Conservation (phyloP, 2,797 vertebrate genomes). For the Aselliscus stoliczkanus region DNA sequence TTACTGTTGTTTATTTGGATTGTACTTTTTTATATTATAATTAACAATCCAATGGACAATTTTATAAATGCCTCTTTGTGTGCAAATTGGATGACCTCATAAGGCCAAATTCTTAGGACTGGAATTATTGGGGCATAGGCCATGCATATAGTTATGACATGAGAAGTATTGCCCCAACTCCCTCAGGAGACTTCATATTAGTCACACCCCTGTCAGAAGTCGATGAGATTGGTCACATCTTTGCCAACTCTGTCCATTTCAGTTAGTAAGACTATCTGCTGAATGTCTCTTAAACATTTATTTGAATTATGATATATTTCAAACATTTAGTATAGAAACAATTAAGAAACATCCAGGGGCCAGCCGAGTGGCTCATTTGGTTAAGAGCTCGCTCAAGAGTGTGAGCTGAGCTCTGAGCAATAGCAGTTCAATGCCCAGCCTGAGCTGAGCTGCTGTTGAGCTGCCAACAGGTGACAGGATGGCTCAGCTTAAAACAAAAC, state of each 20-base stretch:
- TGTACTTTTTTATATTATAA: not conserved
- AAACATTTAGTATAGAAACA: not conserved
- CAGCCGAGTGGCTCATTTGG: too few species aligned
- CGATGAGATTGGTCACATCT: not conserved
- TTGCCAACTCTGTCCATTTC: not conserved
- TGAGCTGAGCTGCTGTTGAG: too few species aligned
- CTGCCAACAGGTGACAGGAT: too few species aligned
- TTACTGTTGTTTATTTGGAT: not conserved
- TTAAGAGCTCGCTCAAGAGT: too few species aligned
- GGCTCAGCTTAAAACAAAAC: too few species aligned
- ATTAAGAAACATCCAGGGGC: not conserved
- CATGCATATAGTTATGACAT: not conserved
- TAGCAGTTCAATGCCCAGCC: too few species aligned
- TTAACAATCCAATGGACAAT: not conserved
- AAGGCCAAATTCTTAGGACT: not conserved
- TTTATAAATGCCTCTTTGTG: not conserved
- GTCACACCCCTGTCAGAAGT: not conserved
- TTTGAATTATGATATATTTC: slow-evolving; percentile 10
- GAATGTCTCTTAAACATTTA: not conserved
- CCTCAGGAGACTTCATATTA: not conserved
- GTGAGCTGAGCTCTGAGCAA: too few species aligned
- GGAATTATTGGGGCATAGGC: not conserved
- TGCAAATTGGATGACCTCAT: not conserved
- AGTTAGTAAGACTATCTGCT: not conserved
- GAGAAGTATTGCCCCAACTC: not conserved